phyloP scores from a whole-genome alignment of 2,888 invertebrate species.

The Shargacucullia verbasci region DNA sequence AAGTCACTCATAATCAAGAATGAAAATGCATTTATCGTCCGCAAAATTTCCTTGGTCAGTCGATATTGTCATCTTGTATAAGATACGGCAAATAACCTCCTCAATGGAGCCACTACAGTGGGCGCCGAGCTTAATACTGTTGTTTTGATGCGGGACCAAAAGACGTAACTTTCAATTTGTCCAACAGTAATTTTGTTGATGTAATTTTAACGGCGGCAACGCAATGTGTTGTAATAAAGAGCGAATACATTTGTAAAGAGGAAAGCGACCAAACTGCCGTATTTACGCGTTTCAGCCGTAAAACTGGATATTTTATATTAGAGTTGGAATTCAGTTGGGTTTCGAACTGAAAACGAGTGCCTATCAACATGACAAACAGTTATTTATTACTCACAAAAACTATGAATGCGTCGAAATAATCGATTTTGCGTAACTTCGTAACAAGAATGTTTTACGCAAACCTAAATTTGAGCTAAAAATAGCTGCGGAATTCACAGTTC shows the following conservation, averaged over 20 bases:
- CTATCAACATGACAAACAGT: neutral
- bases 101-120: constrained; percentile 4
- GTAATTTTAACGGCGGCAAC: constrained; percentile 53
- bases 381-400: neutral
- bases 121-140: constrained; percentile 25
- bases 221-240: constrained; percentile 51
- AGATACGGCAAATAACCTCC: neutral
- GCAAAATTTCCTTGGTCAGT: too few relatives aligned
- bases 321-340: constrained; percentile 1
- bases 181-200: constrained; percentile 55
- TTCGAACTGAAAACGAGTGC: constrained; percentile 1
- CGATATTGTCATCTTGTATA: neutral
- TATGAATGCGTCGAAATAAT: neutral
- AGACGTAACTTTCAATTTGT: constrained; percentile 49
- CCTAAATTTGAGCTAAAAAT: too few relatives aligned
- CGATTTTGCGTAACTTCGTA: too few relatives aligned
- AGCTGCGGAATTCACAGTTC: too few relatives aligned
- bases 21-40: too few relatives aligned
- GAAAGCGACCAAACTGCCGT: constrained; percentile 30
- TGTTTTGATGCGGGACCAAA: constrained; percentile 35
- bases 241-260: constrained; percentile 47
- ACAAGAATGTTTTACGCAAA: too few relatives aligned
- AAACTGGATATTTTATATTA: constrained; percentile 31
- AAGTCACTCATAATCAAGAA: too few relatives aligned
- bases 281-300: constrained; percentile 34